A percentile compares a stretch with the other conserved stretches of the same genome.
Conservation (phyloP, 2,113 vertebrate genomes). For the Eonycteris spelaea region DNA sequence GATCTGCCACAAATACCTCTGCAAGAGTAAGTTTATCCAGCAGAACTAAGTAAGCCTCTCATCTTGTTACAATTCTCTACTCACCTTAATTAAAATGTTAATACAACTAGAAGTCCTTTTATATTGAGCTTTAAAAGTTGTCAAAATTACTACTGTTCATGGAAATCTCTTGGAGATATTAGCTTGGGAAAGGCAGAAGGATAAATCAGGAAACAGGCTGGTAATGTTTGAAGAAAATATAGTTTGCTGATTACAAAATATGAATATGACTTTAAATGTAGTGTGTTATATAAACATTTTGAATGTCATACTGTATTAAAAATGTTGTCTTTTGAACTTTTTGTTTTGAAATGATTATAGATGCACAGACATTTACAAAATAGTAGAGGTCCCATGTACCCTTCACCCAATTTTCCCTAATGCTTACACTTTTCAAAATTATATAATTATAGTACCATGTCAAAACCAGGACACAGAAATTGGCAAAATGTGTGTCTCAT, state of each 20-base stretch:
- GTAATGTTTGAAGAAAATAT: background rate
- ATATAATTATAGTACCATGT: background rate
- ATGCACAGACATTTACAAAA: background rate
- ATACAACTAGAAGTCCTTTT: background rate
- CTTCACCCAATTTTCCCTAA: background rate
- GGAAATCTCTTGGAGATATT: background rate
- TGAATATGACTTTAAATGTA: background rate
- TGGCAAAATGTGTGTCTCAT: background rate
- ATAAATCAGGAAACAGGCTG: background rate
- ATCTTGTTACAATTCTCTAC: background rate
- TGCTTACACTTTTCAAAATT: background rate
- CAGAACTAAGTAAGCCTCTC: constrained; percentile 45
- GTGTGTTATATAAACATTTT: background rate
- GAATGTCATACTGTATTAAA: background rate
- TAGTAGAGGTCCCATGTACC: background rate
- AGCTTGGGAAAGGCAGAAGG: background rate
- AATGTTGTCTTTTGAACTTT: background rate
- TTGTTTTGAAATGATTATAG: background rate
- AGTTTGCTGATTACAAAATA: background rate
- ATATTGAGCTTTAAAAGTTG: background rate
- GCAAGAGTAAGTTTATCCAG: constrained; percentile 5
- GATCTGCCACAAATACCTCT: constrained; percentile 14
- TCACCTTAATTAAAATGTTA: constrained; percentile 51
- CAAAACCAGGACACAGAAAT: background rate
- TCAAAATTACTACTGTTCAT: constrained; percentile 25